A percentile compares a stretch with the other conserved stretches of the same genome.
Evolutionary conservation across 1,140 invertebrate genomes (phyloP).

Genomic region (Drusus annulatus): DNA sequence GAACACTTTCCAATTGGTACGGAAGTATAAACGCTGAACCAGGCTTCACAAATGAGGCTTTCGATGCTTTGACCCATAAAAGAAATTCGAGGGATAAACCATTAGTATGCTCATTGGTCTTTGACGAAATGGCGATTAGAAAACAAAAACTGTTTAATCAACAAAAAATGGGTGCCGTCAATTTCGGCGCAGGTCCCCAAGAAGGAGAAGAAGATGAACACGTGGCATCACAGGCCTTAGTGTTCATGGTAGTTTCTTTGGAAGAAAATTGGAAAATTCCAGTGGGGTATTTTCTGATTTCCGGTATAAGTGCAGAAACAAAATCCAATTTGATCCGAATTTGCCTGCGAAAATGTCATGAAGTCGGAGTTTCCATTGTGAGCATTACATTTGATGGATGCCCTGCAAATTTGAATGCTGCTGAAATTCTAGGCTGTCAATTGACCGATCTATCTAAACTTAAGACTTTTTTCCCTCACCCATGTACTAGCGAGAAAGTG

Average conservation of each 20-base stretch:
- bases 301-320: no score
- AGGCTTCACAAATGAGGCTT: slow-evolving; percentile 3
- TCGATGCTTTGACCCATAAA: no score
- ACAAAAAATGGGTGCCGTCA: not conserved
- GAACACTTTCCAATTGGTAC: slow-evolving; percentile 4
- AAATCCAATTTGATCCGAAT: no score
- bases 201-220: not conserved
- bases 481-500: no score
- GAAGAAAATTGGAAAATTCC: no score
- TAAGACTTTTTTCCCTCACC: not conserved
- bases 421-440: slow-evolving; percentile 4
- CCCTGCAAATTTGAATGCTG: no score
- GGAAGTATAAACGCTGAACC: not conserved
- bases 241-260: no score
- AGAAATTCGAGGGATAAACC: no score
- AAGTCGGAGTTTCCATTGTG: not conserved
- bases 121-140: not conserved
- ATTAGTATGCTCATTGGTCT: not conserved
- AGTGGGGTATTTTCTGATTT: no score
- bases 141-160: no score
- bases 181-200: not conserved
- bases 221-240: not conserved
- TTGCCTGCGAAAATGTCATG: not conserved
- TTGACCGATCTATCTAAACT: not conserved
- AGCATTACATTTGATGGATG: not conserved